Conservation (phyloP, 1,140 invertebrate species). For the Ephestia elutella region DNA sequence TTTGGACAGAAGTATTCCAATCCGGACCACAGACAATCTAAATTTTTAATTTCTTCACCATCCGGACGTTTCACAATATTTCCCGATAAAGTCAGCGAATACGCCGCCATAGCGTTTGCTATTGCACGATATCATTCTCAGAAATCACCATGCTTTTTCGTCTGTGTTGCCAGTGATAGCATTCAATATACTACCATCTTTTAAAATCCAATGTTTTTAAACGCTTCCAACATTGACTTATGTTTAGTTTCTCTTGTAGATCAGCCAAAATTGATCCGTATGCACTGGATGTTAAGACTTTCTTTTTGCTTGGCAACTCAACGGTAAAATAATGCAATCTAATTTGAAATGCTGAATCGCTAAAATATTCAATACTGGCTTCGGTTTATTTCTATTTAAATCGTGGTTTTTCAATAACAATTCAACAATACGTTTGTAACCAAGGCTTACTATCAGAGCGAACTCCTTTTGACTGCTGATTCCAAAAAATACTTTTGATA, state of each 20-base stretch:
- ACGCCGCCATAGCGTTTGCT: conserved; percentile 59
- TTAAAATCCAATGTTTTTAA: conserved; percentile 58
- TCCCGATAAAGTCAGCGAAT: conserved; percentile 52
- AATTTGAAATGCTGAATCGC: conserved; percentile 53
- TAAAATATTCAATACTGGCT: conserved; percentile 45
- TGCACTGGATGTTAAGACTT: conserved; percentile 48
- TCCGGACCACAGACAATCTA: conserved; percentile 51
- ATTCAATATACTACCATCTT: conserved; percentile 19
- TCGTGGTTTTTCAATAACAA: conserved; percentile 38
- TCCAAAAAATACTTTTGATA: conserved; percentile 51
- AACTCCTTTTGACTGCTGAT: conserved; percentile 55
- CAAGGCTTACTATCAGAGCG: conserved; percentile 49
- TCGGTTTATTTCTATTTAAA: conserved; percentile 31
- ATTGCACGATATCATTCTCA: conserved; percentile 39
- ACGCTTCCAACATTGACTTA: conserved; percentile 45
- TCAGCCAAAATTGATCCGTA: conserved; percentile 58
- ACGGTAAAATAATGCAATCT: conserved; percentile 53
- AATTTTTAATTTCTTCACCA: conserved; percentile 48
- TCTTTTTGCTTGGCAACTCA: conserved; percentile 60
- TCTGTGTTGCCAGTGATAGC: conserved; percentile 35
- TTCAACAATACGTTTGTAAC: conserved; percentile 50
- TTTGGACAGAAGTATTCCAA: conserved; percentile 54
- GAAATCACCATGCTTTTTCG: conserved; percentile 36
- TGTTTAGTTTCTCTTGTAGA: conserved; percentile 63
- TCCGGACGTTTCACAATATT: conserved; percentile 54